Base-by-base conservation (phyloP, 2,888 invertebrate species). In the Colletes collaris region DNA sequence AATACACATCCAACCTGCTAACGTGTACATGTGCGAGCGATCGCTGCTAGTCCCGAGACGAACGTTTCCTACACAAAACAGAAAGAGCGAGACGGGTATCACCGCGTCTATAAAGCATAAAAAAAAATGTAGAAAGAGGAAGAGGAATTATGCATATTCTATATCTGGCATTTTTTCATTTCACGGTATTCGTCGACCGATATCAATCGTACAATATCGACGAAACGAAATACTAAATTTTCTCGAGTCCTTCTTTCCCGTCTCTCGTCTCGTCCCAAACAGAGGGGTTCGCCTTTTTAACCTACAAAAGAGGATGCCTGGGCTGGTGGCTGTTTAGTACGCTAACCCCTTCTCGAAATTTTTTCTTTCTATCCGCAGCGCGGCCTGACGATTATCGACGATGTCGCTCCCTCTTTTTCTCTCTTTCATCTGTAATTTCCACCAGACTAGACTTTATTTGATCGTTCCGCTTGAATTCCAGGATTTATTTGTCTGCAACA, bases 81-180 rank as follows among this genome's bases (percentile, higher is more conserved):
- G 11, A 37, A 56, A 49, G 49, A 58, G 37, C 4, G 50, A 19
- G 56, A 53, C 16, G 46, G 40, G 13, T 16, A 11, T 16, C 37
- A 40, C 56, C 58, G 27, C 50, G 58, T 52, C 37, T 59, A 72
- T 59, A 59, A 62, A 67, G 59, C 46, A 55, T 27, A n/a, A 19
- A 53, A 53, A 53, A 55, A 10, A 65, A 44, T 7, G 16, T 8
- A 49, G 44, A 52, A 55, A 49, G 62, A 19, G 13, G 16, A 66
- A 60, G 63, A 44, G 40, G 56, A 62, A 65, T 76, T 76, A 76
- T 76, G 63, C 66, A 76, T 72, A 72, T 72, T 52, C 72, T 76
- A 67, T 76, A 56, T 46, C 49, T 16, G 37, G 55, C 67, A 19
- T 63, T 67, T 72, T 55, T 63, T 63, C 72, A 53, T 67, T 62